A percentile compares a stretch with the other conserved stretches of the same genome.
phyloP scores from a whole-genome alignment of 2,113 vertebrate genomes.

The zebrafish (Danio rerio) region GRCz12tu NC_133200.1:34731501-34732000 shows the following conservation, averaged over 20 bases:
- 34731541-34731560: too few relatives aligned
- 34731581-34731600: too few relatives aligned
- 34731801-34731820: neutral
- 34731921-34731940: slow-evolving; percentile 82
- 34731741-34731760: slow-evolving; percentile 83
- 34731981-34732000: slow-evolving; percentile 84
- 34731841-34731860: slow-evolving; percentile 57
- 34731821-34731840: neutral
- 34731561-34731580: too few relatives aligned
- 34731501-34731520: too few relatives aligned
- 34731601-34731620: too few relatives aligned
- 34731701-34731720: slow-evolving; percentile 79
- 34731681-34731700: slow-evolving; percentile 80
- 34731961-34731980: slow-evolving; percentile 80
- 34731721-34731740: slow-evolving; percentile 73
- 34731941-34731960: slow-evolving; percentile 82
- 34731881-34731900: slow-evolving; percentile 83
- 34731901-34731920: slow-evolving; percentile 76
- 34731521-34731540: too few relatives aligned
- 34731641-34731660: too few relatives aligned
- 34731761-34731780: slow-evolving; percentile 40
- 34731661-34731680: slow-evolving; percentile 54
- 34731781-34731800: neutral
- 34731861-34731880: slow-evolving; percentile 73
- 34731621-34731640: too few relatives aligned